phyloP scores from a whole-genome alignment of 2,888 invertebrate genomes.

The Leptopilina drosophilae region DNA sequence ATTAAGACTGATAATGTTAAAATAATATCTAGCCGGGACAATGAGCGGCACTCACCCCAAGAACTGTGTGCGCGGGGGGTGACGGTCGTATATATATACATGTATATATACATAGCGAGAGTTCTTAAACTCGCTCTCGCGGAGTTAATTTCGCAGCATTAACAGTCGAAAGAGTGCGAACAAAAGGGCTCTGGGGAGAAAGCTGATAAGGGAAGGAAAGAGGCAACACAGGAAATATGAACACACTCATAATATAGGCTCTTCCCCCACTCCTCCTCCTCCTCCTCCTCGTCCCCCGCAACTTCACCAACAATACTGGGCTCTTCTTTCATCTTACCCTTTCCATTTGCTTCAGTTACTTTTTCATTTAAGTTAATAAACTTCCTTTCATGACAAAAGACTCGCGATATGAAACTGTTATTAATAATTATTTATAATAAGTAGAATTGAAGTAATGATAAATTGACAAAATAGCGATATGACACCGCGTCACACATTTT shows the following conservation, averaged over 20 bases:
- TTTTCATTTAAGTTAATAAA: slow-evolving; percentile 41
- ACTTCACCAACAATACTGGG: slow-evolving; percentile 40
- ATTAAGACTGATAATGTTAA: slow-evolving; percentile 74
- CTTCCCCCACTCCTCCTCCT: slow-evolving; percentile 34
- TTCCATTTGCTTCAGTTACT: slow-evolving; percentile 42
- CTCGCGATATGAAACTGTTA: too few relatives aligned
- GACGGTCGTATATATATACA: slow-evolving; percentile 39
- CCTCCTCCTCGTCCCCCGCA: slow-evolving; percentile 25
- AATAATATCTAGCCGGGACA: slow-evolving; percentile 70
- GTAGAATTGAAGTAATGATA: too few relatives aligned
- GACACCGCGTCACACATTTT: too few relatives aligned
- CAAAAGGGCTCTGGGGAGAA: slow-evolving; percentile 73
- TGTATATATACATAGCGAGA: slow-evolving; percentile 49
- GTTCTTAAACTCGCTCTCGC: slow-evolving; percentile 73
- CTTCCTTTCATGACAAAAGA: slow-evolving; percentile 22
- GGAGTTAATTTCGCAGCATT: slow-evolving; percentile 76
- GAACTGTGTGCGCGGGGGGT: slow-evolving; percentile 12
- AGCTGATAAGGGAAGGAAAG: slow-evolving; percentile 71
- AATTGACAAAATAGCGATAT: too few relatives aligned
- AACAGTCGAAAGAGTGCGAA: slow-evolving; percentile 76
- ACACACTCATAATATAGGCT: slow-evolving; percentile 71
- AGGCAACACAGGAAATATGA: slow-evolving; percentile 71
- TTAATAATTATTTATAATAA: too few relatives aligned
- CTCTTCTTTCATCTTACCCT: slow-evolving; percentile 48
- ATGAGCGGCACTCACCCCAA: slow-evolving; percentile 57